Evolutionary conservation across 2,113 vertebrate species (phyloP).

Genomic region (Scytalopus superciliaris): DNA sequence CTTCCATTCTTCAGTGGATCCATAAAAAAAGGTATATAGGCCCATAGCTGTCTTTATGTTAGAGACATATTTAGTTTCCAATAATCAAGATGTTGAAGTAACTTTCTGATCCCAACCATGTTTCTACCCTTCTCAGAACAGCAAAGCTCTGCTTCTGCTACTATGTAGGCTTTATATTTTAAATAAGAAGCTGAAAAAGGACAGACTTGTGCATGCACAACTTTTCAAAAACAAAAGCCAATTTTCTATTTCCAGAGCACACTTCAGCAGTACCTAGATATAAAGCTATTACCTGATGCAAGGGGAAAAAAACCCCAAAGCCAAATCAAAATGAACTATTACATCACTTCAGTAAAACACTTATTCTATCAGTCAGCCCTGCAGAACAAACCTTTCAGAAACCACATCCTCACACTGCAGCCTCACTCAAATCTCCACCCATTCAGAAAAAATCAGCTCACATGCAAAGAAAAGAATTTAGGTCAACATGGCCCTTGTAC

Average conservation of each 20-base stretch:
- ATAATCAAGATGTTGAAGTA: neutral
- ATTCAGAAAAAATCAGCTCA: neutral
- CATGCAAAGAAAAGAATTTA: neutral
- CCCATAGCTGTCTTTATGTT: neutral
- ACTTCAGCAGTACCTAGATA: neutral
- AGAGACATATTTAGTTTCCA: neutral
- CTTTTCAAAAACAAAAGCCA: neutral
- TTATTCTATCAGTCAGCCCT: neutral
- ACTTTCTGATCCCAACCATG: neutral
- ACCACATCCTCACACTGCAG: neutral
- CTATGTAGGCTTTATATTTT: neutral
- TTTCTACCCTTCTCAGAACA: neutral
- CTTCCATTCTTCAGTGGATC: neutral
- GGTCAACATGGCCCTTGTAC: neutral
- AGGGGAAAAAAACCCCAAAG: neutral
- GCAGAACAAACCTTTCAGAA: neutral
- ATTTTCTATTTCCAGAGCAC: neutral
- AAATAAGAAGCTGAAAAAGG: neutral
- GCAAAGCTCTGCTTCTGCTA: neutral
- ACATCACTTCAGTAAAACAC: neutral
- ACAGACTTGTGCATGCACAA: accelerated
- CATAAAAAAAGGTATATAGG: neutral
- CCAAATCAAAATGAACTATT: neutral
- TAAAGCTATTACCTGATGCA: neutral
- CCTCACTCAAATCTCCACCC: neutral